Conservation (phyloP, 92 coral and sea anemone species). For the Virgularia gustaviana region DNA sequence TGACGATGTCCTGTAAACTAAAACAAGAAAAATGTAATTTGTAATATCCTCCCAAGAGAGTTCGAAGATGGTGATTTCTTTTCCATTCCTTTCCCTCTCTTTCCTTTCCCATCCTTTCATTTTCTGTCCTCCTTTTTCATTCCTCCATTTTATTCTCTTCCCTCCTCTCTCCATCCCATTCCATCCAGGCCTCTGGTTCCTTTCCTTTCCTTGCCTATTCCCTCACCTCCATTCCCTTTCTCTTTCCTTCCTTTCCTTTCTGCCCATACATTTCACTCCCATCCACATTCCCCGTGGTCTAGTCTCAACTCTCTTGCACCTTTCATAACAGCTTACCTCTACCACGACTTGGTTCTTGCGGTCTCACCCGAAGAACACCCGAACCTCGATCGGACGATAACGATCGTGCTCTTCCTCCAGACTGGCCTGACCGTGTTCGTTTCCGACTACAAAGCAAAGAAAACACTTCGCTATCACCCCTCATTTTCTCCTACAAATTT, state of each 20-base stretch:
- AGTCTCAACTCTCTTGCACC: not conserved
- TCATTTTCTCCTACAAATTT: not conserved
- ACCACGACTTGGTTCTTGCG: constrained; percentile 23
- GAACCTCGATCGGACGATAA: constrained; percentile 85
- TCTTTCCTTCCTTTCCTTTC: too few relatives aligned
- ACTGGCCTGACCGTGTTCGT: constrained; percentile 64
- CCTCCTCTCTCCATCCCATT: too few relatives aligned
- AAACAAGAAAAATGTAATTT: constrained; percentile 4
- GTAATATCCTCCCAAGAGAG: too few relatives aligned
- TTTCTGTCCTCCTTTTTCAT: too few relatives aligned
- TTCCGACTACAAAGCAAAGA: constrained; percentile 50
- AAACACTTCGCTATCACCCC: not conserved
- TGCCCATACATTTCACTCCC: not conserved
- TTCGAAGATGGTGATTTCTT: too few relatives aligned
- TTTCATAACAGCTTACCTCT: too few relatives aligned
- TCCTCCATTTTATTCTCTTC: too few relatives aligned
- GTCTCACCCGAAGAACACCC: constrained; percentile 44
- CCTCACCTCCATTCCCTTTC: too few relatives aligned
- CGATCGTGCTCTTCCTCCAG: constrained; percentile 78
- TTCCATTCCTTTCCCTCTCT: too few relatives aligned
- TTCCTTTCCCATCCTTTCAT: too few relatives aligned
- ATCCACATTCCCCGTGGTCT: not conserved
- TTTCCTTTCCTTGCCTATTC: too few relatives aligned
- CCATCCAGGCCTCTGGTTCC: too few relatives aligned
- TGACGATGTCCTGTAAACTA: constrained; percentile 29